These are phyloP conservation scores for Myodes glareolus DNA, from an alignment of 2,113 vertebrate species.

Conservation along the genomic window DNA sequence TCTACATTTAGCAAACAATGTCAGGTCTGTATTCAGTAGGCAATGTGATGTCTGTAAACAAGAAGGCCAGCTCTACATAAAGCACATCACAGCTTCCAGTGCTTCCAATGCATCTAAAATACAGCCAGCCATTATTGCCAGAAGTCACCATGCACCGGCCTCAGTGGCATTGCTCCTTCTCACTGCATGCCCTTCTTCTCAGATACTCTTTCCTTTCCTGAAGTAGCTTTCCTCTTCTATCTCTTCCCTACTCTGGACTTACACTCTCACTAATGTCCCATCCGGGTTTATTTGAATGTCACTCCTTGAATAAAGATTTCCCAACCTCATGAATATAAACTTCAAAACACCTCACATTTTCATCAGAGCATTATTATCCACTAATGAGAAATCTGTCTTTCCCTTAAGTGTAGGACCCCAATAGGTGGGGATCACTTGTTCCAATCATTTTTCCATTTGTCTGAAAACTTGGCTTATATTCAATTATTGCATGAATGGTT, in stretches of 20 bases:
- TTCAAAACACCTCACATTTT: not conserved
- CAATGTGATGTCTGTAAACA: not conserved
- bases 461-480: not conserved
- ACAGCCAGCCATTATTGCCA: not conserved
- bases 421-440: not conserved
- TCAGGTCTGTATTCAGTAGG: not conserved
- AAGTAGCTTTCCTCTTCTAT: not conserved
- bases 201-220: not conserved
- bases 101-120: not conserved
- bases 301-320: slow-evolving; percentile 1
- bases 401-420: not conserved
- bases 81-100: not conserved
- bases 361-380: not conserved
- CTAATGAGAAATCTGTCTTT: not conserved
- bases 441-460: not conserved
- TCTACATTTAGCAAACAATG: not conserved
- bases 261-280: not conserved
- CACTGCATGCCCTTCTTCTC: not conserved
- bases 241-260: not conserved
- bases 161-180: not conserved
- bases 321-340: not conserved
- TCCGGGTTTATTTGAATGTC: not conserved
- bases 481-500: not conserved
- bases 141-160: not conserved
- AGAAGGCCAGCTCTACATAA: not conserved